Evolutionary conservation across 2,888 invertebrate genomes (phyloP).

Genomic region (Octodonta nipae): DNA sequence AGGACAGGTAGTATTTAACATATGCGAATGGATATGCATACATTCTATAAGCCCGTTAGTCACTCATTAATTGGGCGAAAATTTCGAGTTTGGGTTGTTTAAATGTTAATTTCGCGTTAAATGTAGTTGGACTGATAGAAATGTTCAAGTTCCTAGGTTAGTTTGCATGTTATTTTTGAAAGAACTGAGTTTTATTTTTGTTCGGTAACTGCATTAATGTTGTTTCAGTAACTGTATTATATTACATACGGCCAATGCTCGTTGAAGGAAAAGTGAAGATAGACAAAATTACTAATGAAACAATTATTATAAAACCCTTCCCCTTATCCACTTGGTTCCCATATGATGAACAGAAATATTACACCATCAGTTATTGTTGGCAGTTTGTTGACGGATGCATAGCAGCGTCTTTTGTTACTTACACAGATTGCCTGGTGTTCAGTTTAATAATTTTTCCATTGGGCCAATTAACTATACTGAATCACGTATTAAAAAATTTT

Average conservation of each 20-base stretch:
- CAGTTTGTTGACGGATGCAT: constrained; percentile 13
- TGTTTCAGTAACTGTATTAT: constrained; percentile 10
- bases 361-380: constrained; percentile 13
- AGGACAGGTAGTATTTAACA: too few relatives aligned
- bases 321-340: constrained; percentile 18
- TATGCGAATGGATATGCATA: too few relatives aligned
- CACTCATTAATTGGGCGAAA: too few relatives aligned
- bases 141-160: too few relatives aligned
- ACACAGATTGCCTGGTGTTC: constrained; percentile 17
- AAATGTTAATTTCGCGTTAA: too few relatives aligned
- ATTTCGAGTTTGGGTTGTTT: too few relatives aligned
- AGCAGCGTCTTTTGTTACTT: constrained; percentile 17
- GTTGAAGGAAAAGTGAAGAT: constrained; percentile 8
- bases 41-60: too few relatives aligned
- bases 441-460: constrained; percentile 16
- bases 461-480: constrained; percentile 16
- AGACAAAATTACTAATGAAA: constrained; percentile 8
- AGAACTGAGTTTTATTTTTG: too few relatives aligned
- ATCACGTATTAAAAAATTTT: constrained; percentile 14
- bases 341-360: constrained; percentile 15
- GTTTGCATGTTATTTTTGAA: too few relatives aligned
- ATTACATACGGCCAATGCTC: constrained; percentile 12
- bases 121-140: too few relatives aligned
- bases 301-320: constrained; percentile 10
- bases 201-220: background rate